A percentile compares a stretch with the other conserved stretches of the same genome.
Evolutionary conservation across 2,888 invertebrate species (phyloP).

Genomic region (Tipula confusa): DNA sequence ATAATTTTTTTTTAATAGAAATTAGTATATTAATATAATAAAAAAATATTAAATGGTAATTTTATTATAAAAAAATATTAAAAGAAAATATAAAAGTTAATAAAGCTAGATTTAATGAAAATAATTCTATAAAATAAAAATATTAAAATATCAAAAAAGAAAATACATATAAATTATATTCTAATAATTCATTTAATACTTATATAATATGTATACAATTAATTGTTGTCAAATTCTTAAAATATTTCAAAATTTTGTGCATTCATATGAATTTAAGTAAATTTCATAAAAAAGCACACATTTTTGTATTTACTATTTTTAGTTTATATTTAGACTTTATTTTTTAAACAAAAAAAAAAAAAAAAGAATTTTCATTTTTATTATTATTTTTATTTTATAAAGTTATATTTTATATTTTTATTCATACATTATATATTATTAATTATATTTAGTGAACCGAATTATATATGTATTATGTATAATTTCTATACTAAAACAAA

Average conservation of each 20-base stretch:
- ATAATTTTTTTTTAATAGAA: slow-evolving; percentile 26
- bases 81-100: not conserved
- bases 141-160: not conserved
- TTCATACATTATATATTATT: not conserved
- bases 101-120: not conserved
- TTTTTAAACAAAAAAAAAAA: not conserved
- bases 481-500: not conserved
- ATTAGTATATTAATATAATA: slow-evolving; percentile 21
- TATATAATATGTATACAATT: slow-evolving; percentile 4
- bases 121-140: slow-evolving; percentile 4
- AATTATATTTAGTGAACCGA: slow-evolving; percentile 1
- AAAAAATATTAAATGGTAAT: slow-evolving; percentile 27
- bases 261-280: not conserved
- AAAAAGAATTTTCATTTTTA: not conserved
- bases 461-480: slow-evolving; percentile 25
- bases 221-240: not conserved
- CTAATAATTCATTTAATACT: slow-evolving; percentile 13
- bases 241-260: not conserved
- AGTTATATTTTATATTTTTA: not conserved
- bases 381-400: slow-evolving; percentile 13
- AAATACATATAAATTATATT: not conserved
- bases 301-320: not conserved
- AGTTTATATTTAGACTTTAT: not conserved
- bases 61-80: slow-evolving; percentile 7
- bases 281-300: not conserved